phyloP scores from a whole-genome alignment of 1,140 invertebrate genomes.

The Drosophila tsacasi region DNA sequence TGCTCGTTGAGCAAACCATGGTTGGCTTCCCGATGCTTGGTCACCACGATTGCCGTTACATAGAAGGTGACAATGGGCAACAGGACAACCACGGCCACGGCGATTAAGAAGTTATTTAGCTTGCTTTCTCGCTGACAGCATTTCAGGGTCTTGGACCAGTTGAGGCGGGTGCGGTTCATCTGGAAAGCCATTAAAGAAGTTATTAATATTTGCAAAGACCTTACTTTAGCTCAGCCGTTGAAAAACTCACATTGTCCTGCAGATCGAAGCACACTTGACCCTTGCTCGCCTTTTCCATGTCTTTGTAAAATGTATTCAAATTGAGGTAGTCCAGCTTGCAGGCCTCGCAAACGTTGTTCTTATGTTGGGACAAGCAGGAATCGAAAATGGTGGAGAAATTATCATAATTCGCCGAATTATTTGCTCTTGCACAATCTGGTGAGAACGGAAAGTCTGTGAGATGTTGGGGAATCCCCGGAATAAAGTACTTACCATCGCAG shows the following conservation, averaged over 20 bases:
- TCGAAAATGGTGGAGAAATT: neutral
- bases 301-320: slow-evolving; percentile 63
- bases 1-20: slow-evolving; percentile 66
- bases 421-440: slow-evolving; percentile 59
- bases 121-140: slow-evolving; percentile 72
- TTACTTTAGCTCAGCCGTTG: too few species aligned
- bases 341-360: slow-evolving; percentile 18
- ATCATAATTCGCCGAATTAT: slow-evolving; percentile 35
- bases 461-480: neutral
- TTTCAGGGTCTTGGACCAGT: slow-evolving; percentile 70
- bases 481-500: slow-evolving; percentile 61
- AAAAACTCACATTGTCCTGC: slow-evolving; percentile 64
- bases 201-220: neutral
- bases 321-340: slow-evolving; percentile 50
- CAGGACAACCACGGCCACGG: slow-evolving; percentile 41
- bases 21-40: slow-evolving; percentile 63
- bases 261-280: slow-evolving; percentile 74
- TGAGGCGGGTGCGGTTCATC: slow-evolving; percentile 76
- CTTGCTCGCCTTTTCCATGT: slow-evolving; percentile 61
- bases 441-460: neutral
- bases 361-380: neutral
- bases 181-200: slow-evolving; percentile 4
- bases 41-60: slow-evolving; percentile 45
- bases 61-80: slow-evolving; percentile 70
- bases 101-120: slow-evolving; percentile 43